These are phyloP conservation scores for Ursus arctos DNA, from an alignment of 2,113 vertebrate species.

Conservation along the genomic window DNA sequence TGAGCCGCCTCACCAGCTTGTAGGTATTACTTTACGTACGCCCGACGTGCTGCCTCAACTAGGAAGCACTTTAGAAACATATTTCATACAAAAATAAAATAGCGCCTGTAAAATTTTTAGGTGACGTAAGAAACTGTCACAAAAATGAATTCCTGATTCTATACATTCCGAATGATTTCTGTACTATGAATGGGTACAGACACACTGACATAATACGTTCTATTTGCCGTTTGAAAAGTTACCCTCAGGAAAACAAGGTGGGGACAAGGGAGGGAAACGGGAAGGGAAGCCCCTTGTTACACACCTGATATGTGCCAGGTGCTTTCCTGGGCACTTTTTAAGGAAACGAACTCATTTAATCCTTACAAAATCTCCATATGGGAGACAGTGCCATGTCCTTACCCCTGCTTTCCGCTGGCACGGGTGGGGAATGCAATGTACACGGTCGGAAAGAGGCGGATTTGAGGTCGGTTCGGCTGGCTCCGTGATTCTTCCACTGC, in stretches of 20 bases:
- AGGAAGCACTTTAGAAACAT: neutral
- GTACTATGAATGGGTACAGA: neutral
- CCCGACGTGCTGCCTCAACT: neutral
- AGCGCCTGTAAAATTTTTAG: neutral
- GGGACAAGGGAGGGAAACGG: neutral
- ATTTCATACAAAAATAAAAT: constrained; percentile 40
- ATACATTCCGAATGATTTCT: neutral
- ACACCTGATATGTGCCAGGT: neutral
- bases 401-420: neutral
- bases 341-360: neutral
- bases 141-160: neutral
- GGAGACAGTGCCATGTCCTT: neutral
- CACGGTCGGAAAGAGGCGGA: neutral
- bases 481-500: neutral
- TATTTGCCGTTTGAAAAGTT: neutral
- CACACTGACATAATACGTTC: neutral
- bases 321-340: neutral
- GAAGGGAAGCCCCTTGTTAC: neutral
- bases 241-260: neutral
- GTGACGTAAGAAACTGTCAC: neutral
- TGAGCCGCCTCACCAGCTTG: neutral
- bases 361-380: neutral
- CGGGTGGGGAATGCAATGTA: rapidly evolving
- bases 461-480: neutral
- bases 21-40: neutral